These are phyloP conservation scores for Arctia plantaginis DNA, from an alignment of 2,888 invertebrate genomes.

Conservation along the genomic window DNA sequence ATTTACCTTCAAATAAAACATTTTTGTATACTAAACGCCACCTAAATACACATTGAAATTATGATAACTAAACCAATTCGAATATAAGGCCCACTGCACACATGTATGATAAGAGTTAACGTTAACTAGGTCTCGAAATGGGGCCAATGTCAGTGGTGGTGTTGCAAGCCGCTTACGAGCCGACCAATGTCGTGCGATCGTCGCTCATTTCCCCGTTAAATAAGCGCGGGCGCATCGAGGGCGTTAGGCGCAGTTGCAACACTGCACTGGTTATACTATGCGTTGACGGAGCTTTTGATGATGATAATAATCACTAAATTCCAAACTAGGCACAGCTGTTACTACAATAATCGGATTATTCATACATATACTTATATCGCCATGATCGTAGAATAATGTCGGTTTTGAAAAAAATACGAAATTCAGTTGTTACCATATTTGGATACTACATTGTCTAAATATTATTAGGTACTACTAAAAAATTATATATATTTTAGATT, in stretches of 20 bases:
- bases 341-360: too few relatives aligned
- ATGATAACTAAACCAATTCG: conserved; percentile 44
- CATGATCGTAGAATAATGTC: too few relatives aligned
- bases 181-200: conserved; percentile 65
- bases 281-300: conserved; percentile 20
- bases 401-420: too few relatives aligned
- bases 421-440: too few relatives aligned
- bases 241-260: conserved; percentile 46
- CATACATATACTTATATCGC: neutral
- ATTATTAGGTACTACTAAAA: too few relatives aligned
- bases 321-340: too few relatives aligned
- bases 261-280: conserved; percentile 38
- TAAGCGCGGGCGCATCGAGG: conserved; percentile 42
- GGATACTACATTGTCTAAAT: too few relatives aligned
- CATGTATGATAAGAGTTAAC: conserved; percentile 77
- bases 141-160: conserved; percentile 79
- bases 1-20: conserved; percentile 7
- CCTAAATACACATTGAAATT: conserved; percentile 36
- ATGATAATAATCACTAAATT: neutral
- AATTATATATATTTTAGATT: too few relatives aligned
- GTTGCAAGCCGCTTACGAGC: conserved; percentile 77
- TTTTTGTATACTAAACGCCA: conserved; percentile 20
- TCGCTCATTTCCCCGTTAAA: conserved; percentile 72
- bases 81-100: conserved; percentile 52
- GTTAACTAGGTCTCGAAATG: conserved; percentile 79